Conservation (phyloP, 2,113 vertebrate species). For the Sceloporus tristichus region DNA sequence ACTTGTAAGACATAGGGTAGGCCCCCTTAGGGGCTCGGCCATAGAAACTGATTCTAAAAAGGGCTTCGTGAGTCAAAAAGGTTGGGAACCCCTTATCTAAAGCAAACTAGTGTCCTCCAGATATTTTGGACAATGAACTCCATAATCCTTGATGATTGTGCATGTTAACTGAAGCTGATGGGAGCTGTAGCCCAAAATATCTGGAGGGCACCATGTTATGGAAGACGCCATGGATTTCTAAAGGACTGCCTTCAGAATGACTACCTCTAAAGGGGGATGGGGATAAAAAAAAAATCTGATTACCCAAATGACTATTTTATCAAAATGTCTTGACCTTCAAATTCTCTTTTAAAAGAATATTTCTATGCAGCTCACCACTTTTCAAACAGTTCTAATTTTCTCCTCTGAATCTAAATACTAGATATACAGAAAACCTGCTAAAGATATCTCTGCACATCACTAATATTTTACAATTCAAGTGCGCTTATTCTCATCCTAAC, state of each 20-base stretch:
- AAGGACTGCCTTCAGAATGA: no score
- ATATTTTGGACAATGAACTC: background rate
- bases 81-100: background rate
- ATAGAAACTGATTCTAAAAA: no score
- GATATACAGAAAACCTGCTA: conserved; percentile 13
- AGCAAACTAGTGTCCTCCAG: background rate
- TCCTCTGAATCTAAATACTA: background rate
- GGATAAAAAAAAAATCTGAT: background rate
- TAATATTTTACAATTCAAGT: conserved; percentile 51
- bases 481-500: conserved; percentile 50
- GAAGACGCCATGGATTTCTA: no score
- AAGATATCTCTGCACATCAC: conserved; percentile 25
- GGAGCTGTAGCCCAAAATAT: no score
- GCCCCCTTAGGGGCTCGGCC: no score
- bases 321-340: background rate
- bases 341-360: background rate
- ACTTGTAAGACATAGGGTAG: no score
- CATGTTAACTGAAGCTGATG: no score
- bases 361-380: background rate
- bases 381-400: background rate
- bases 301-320: background rate
- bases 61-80: no score
- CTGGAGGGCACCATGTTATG: no score
- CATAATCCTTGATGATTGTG: no score
- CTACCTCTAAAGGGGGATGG: no score